Percentiles rank a stretch among this genome's conserved stretches.
These are phyloP conservation scores for Himantopus leucocephalus DNA, from an alignment of 2,113 vertebrate species.

Conservation along the genomic window DNA sequence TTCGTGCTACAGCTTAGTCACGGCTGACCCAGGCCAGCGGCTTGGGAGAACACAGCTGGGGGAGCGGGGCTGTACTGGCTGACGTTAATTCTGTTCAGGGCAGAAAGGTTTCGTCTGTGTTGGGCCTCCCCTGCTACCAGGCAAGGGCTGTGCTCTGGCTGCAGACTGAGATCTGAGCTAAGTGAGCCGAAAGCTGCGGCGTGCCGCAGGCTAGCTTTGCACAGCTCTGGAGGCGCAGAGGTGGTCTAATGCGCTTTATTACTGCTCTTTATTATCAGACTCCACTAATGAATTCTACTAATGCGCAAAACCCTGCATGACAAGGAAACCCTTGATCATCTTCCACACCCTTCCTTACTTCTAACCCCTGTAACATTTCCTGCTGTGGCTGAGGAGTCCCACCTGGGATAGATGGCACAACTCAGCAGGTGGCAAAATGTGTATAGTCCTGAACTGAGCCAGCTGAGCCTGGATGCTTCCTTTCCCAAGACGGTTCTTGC, in stretches of 20 bases:
- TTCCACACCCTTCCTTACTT: neutral
- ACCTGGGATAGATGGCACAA: neutral
- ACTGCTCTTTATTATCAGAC: neutral
- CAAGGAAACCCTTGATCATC: constrained; percentile 10
- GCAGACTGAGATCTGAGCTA: neutral
- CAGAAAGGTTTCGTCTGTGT: neutral
- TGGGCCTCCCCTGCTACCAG: neutral
- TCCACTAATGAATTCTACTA: neutral
- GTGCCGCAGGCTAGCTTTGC: neutral
- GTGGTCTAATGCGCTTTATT: neutral
- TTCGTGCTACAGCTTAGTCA: neutral
- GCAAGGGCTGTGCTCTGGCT: neutral
- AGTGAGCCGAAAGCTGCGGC: neutral
- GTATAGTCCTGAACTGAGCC: rapidly evolving
- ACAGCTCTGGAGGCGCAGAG: neutral
- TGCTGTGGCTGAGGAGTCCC: neutral
- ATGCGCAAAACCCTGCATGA: neutral
- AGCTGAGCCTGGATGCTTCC: neutral
- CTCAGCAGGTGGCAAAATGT: neutral
- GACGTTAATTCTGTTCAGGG: neutral
- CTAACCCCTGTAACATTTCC: neutral
- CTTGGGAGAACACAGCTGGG: neutral
- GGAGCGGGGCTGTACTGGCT: neutral
- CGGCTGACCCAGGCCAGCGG: rapidly evolving
- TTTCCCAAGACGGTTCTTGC: neutral